A percentile compares a stretch with the other conserved stretches of the same genome.
Evolutionary conservation across 2,888 invertebrate species (phyloP).

Genomic region (Lithophane leautieri): DNA sequence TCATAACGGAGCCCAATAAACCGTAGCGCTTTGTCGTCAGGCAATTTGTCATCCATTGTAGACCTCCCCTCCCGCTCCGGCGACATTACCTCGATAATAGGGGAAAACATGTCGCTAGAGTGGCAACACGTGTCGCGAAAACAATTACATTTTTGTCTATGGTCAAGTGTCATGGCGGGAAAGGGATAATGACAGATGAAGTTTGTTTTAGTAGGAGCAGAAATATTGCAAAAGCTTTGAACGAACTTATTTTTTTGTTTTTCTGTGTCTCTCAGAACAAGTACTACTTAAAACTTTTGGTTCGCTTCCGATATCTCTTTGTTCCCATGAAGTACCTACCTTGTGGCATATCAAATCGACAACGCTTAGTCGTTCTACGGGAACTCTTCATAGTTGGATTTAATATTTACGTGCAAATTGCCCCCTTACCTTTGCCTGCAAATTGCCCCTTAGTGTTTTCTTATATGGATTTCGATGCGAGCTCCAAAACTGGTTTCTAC

Average conservation of each 20-base stretch:
- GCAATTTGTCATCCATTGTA: constrained; percentile 89
- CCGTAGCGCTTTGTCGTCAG: constrained; percentile 86
- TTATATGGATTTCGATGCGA: background rate
- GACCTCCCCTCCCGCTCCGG: constrained; percentile 57
- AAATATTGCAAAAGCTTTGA: background rate
- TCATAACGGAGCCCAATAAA: constrained; percentile 88
- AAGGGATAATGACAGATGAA: constrained; percentile 35
- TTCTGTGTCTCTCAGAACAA: background rate
- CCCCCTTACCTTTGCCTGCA: background rate
- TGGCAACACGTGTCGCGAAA: constrained; percentile 84
- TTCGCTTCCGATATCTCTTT: background rate
- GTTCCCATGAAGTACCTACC: background rate
- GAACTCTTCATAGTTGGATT: background rate
- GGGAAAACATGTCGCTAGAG: constrained; percentile 82
- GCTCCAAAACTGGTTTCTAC: background rate
- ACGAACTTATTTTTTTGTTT: background rate
- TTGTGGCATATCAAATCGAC: background rate
- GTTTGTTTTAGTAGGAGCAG: constrained; percentile 31
- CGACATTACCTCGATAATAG: constrained; percentile 63
- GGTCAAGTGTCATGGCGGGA: constrained; percentile 67
- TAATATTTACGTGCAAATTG: background rate
- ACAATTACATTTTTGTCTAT: constrained; percentile 85
- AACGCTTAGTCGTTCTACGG: background rate
- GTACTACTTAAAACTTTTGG: background rate
- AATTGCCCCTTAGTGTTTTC: background rate